Conservation (phyloP, 2,888 invertebrate species). For the Thereva nobilitata region DNA sequence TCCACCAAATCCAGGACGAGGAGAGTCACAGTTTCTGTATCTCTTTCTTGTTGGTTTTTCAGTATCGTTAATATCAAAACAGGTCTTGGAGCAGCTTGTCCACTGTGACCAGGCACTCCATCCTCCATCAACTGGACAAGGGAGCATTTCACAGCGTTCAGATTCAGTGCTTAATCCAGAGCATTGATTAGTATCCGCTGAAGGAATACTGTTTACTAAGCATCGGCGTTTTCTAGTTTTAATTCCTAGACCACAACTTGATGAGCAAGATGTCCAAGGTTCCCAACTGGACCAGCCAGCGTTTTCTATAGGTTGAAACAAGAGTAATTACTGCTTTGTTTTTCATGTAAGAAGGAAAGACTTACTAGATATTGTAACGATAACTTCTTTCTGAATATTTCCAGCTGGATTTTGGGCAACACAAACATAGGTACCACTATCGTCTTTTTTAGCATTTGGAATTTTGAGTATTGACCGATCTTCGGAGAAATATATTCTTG, state of each 20-base stretch:
- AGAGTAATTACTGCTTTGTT: neutral
- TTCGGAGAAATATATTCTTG: conserved; percentile 28
- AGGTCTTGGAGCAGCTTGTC: conserved; percentile 57
- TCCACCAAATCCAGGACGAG: conserved; percentile 56
- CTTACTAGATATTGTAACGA: conserved; percentile 44
- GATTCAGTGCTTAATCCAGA: conserved; percentile 32
- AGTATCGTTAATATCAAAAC: conserved; percentile 48
- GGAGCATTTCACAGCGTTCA: conserved; percentile 36
- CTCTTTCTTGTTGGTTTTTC: conserved; percentile 53
- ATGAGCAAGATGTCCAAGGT: conserved; percentile 53
- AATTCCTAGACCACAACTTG: conserved; percentile 53
- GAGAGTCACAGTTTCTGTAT: conserved; percentile 56
- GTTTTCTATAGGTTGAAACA: conserved; percentile 45
- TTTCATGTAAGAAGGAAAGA: neutral
- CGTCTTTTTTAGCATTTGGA: conserved; percentile 53
- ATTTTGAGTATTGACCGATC: conserved; percentile 46
- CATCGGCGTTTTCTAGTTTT: conserved; percentile 50
- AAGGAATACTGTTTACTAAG: conserved; percentile 37
- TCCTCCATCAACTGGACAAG: conserved; percentile 47
- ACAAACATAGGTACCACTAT: conserved; percentile 66
- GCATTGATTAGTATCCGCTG: conserved; percentile 25
- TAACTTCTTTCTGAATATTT: conserved; percentile 55
- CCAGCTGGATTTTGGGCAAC: conserved; percentile 64
- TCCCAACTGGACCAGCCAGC: conserved; percentile 56
- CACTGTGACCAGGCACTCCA: conserved; percentile 59